Evolutionary conservation across 2,888 invertebrate genomes (phyloP), one percentile per base, ranked within the genome.

Genomic region (Micoletzkya japonica): DNA sequence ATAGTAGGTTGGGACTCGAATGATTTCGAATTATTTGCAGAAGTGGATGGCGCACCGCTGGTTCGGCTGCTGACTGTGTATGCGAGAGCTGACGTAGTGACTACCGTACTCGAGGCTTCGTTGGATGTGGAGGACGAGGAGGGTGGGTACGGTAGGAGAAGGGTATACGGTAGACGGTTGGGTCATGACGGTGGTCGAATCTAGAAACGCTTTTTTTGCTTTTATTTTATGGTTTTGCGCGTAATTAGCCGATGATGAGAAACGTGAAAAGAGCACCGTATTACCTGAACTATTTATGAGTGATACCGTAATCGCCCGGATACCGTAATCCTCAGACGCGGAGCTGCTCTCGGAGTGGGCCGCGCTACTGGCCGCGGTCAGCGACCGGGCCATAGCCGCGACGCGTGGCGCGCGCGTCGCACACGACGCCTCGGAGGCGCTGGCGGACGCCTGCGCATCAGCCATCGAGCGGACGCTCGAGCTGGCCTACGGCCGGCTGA

Each of bases 41-140:
- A 49, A 17, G 32, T 49, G n/a, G n/a, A 20, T 7, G 34, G 32
- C 7, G 26, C 49, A 2, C 49, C 49, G 4, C 20, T 63, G n/a
- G 24, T 63, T 26, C 32, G 50, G 44, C 32, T 63, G 14, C n/a
- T 63, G n/a, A 24, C n/a, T 50, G 49, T 44, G 10, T 63, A 63
- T 32, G 49, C 32, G 4, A 50, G 26, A 24, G 50, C 49, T 26
- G 28, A 49, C 7, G 30, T 50, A 20, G 50, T 63, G 2, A 30
- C n/a, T 50, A 7, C 50, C 30, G 50, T 63, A 14, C 32, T 63
- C 63, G 34, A 14, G n/a, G 32, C 63, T 4, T 63, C 63, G 0
- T 32, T 63, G 10, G 50, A 50, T 50, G 26, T 20, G 4, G 20
- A 50, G 1, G 50, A 63, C 30, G 63, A 63, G 10, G 59, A 37